Evolutionary conservation across 37 sponge, comb jelly and placozoan species (phyloP).

Genomic region (Halisarca cf. caerulea): DNA sequence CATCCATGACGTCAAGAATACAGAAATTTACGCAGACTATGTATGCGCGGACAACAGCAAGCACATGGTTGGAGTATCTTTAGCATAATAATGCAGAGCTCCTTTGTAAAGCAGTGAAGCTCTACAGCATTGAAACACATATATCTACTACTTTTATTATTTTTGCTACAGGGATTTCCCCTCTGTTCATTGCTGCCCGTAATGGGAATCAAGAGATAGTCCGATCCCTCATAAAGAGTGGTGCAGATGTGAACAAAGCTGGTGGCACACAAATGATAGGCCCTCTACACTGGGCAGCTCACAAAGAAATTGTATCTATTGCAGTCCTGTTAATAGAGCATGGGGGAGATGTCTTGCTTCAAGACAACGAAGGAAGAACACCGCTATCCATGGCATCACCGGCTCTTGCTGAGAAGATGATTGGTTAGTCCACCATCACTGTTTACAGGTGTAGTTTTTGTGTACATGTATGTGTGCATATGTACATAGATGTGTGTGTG

Average conservation of each 20-base stretch:
- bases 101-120: too few species aligned
- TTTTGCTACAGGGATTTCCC: slow-evolving; percentile 68
- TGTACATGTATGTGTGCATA: background rate
- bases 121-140: too few species aligned
- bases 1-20: too few species aligned
- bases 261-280: slow-evolving; percentile 49
- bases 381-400: slow-evolving; percentile 71
- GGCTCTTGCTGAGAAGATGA: slow-evolving; percentile 67
- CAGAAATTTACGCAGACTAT: too few species aligned
- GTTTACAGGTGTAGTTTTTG: background rate
- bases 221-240: slow-evolving; percentile 24
- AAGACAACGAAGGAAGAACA: slow-evolving; percentile 63
- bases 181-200: slow-evolving; percentile 73
- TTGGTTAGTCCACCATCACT: slow-evolving; percentile 56
- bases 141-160: too few species aligned
- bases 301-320: slow-evolving; percentile 57
- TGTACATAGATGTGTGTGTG: too few species aligned
- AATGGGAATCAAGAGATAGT: slow-evolving; percentile 56
- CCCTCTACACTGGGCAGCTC: slow-evolving; percentile 82
- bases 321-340: slow-evolving; percentile 67
- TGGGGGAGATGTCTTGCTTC: slow-evolving; percentile 51
- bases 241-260: slow-evolving; percentile 24
- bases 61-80: too few species aligned
- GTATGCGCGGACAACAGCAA: too few species aligned
- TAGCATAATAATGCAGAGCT: too few species aligned